These are phyloP conservation scores for Speoplatyrhinus poulsoni DNA, from an alignment of 2,113 vertebrate species.

Conservation along the genomic window DNA sequence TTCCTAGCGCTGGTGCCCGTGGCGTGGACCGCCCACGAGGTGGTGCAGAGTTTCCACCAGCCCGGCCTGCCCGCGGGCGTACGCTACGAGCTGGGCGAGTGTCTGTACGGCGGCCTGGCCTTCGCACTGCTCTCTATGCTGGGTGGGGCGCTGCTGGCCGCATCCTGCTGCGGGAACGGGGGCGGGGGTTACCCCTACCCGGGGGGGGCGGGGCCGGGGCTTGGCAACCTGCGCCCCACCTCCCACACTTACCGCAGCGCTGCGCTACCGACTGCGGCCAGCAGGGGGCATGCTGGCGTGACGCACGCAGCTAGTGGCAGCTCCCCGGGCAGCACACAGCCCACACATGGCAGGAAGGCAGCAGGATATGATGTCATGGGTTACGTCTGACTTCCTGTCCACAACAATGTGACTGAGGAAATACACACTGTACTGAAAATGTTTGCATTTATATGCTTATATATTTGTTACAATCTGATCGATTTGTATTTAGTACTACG, in stretches of 20 bases:
- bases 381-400: conserved; percentile 63
- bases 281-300: conserved; percentile 50
- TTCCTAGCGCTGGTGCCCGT: conserved; percentile 88
- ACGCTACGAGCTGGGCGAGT: conserved; percentile 92
- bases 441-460: no score
- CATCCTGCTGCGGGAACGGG: conserved; percentile 78
- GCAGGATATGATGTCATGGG: conserved; percentile 77
- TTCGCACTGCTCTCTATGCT: conserved; percentile 84
- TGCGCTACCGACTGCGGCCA: conserved; percentile 28
- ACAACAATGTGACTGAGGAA: no score
- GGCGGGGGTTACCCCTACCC: conserved; percentile 70
- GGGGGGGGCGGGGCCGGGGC: conserved; percentile 10
- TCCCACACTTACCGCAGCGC: conserved; percentile 67
- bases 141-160: conserved; percentile 85
- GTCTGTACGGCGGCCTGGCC: conserved; percentile 88
- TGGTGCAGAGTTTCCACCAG: conserved; percentile 88
- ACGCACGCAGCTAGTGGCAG: conserved; percentile 50
- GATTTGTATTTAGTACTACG: no score
- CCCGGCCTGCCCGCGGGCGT: conserved; percentile 81
- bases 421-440: no score
- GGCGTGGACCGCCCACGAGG: conserved; percentile 90
- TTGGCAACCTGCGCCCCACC: conserved; percentile 27
- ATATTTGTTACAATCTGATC: no score
- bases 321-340: conserved; percentile 30
- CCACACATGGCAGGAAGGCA: conserved; percentile 54